Percentiles rank a stretch among this genome's conserved stretches.
Conservation (phyloP, 2,888 invertebrate species). For the Sisyra nigra region DNA sequence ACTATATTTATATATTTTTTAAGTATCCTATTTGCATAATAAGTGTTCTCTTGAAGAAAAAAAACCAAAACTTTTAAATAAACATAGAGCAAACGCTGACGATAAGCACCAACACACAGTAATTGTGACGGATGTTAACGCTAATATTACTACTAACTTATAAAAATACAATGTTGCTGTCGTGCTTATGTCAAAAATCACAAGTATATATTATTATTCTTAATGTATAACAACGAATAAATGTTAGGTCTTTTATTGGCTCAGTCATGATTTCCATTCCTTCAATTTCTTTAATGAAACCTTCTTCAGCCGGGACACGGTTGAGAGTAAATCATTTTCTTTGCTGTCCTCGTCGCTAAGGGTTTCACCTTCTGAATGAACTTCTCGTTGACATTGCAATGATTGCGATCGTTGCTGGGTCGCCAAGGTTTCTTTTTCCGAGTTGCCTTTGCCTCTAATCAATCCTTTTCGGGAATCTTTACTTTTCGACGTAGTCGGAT, state of each 20-base stretch:
- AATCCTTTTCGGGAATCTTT: conserved; percentile 30
- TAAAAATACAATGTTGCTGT: too few relatives aligned
- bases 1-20: too few relatives aligned
- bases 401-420: conserved; percentile 27
- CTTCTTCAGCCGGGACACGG: conserved; percentile 61
- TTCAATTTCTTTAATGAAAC: conserved; percentile 61
- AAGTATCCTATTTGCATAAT: too few relatives aligned
- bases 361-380: conserved; percentile 57
- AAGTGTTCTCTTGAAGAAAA: too few relatives aligned
- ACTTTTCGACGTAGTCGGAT: conserved; percentile 36
- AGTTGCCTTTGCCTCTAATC: conserved; percentile 37
- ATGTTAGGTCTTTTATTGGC: conserved; percentile 15
- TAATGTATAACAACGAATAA: background rate
- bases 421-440: conserved; percentile 35
- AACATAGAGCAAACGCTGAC: too few relatives aligned
- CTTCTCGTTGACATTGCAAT: conserved; percentile 37
- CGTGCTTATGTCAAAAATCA: too few relatives aligned
- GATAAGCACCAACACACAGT: too few relatives aligned
- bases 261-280: conserved; percentile 63
- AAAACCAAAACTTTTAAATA: too few relatives aligned
- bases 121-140: too few relatives aligned
- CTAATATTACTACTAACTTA: too few relatives aligned
- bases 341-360: conserved; percentile 43
- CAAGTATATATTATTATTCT: background rate
- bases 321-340: conserved; percentile 52